These are phyloP conservation scores for Agrenia bidenticulata DNA, from an alignment of 2,888 invertebrate genomes.

Conservation along the genomic window DNA sequence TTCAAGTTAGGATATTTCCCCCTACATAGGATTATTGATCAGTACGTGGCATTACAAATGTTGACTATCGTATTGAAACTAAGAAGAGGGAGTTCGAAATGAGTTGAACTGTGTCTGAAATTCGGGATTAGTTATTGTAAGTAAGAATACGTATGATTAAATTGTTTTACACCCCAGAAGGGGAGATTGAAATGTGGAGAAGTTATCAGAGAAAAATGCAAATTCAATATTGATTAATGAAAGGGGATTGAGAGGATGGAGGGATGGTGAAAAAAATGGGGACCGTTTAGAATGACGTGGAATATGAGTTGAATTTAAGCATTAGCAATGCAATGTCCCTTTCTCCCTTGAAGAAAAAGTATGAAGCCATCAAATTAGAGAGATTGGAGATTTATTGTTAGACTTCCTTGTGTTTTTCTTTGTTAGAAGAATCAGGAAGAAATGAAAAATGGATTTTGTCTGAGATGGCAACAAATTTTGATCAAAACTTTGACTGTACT, in stretches of 20 bases:
- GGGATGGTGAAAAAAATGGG: constrained; percentile 49
- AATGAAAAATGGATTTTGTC: constrained; percentile 51
- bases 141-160: too few relatives aligned
- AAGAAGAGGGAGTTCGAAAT: too few relatives aligned
- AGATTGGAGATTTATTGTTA: constrained; percentile 52
- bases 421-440: constrained; percentile 45
- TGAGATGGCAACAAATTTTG: constrained; percentile 47
- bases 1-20: too few relatives aligned
- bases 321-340: constrained; percentile 26
- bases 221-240: constrained; percentile 56
- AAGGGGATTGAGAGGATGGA: constrained; percentile 54
- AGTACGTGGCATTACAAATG: too few relatives aligned
- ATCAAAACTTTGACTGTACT: constrained; percentile 30
- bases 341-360: constrained; percentile 34
- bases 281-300: constrained; percentile 29
- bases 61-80: too few relatives aligned
- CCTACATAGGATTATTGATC: too few relatives aligned
- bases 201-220: constrained; percentile 10
- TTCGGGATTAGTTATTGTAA: too few relatives aligned
- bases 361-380: constrained; percentile 53
- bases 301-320: constrained; percentile 33
- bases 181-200: too few relatives aligned
- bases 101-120: too few relatives aligned
- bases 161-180: too few relatives aligned
- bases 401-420: constrained; percentile 41